Evolutionary conservation across 1,140 invertebrate species (phyloP), one percentile per base, ranked within the genome.

Genomic region (Nixonia krombeini): DNA sequence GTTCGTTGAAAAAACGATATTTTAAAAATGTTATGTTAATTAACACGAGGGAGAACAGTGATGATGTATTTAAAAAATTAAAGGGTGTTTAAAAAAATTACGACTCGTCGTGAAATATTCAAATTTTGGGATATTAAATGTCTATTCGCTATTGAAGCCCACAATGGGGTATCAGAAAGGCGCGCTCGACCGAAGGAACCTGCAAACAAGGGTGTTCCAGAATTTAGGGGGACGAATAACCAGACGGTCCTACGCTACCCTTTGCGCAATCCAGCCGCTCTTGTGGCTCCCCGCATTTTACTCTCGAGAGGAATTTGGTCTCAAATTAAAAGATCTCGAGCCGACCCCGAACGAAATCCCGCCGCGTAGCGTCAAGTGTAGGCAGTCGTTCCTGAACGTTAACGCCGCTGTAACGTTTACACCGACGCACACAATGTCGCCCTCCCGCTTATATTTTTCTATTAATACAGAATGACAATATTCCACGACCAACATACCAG

Each of bases 251-350:
- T 65, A 62, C 8, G 56, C 40, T 56, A 49, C 63, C 64, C 68
- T 56, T 62, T 38, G 46, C 58, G 57, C 57, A 66, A 62, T 66
- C 58, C 62, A 46, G 31, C 29, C 62, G 63, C 63, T 66, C 68
- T 71, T 58, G 63, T 71, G 68, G 68, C 57, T 71, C 73, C 79
- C 79, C 78, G 72, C 76, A 71, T 76, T 80, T 77, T 58, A 80
- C 77, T 75, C 80, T 83, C 74, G 67, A 82, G 80, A 82, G 81
- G 80, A 83, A 83, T 83, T 83, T 78, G 77, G 81, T 72, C 78
- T 81, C 79, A 83, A 83, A 83, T 83, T 83, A 83, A 83, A 83
- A 83, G 80, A 83, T 83, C 79, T 83, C 78, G 47, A 76, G 61
- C 61, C 66, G 70, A 75, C 73, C 73, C 70, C 70, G 75, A 62